phyloP scores from a whole-genome alignment of 2,888 invertebrate species.

The Acanthopleura granulata region DNA sequence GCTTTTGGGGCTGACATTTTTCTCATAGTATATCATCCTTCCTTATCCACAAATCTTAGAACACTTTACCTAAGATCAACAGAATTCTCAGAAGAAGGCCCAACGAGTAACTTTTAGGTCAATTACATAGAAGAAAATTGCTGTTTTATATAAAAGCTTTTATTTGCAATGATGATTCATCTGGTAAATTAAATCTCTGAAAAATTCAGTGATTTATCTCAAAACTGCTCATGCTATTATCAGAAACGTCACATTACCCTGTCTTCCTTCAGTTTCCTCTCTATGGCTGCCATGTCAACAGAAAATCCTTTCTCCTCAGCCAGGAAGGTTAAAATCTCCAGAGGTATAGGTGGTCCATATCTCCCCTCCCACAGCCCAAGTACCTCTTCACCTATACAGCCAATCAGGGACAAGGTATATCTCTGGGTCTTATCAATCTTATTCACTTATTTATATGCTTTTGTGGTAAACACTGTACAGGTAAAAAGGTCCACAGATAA shows the following conservation, averaged over 20 bases:
- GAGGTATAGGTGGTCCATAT: slow-evolving; percentile 48
- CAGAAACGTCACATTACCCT: slow-evolving; percentile 11
- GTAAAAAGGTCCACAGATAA: slow-evolving; percentile 24
- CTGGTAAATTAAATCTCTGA: too few species aligned
- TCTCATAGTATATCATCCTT: too few species aligned
- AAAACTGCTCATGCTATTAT: too few species aligned
- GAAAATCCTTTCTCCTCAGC: slow-evolving; percentile 37
- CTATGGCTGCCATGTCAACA: slow-evolving; percentile 34
- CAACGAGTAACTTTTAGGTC: too few species aligned
- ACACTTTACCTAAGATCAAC: too few species aligned
- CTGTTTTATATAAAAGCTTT: too few species aligned
- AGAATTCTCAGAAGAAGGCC: too few species aligned
- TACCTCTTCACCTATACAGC: slow-evolving; percentile 46
- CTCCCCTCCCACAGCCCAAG: slow-evolving; percentile 47
- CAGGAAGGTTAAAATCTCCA: slow-evolving; percentile 46
- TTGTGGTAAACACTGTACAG: not conserved
- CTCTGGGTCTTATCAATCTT: not conserved
- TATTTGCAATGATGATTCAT: too few species aligned
- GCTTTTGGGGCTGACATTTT: too few species aligned
- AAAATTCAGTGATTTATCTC: too few species aligned
- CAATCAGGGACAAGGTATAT: slow-evolving; percentile 5
- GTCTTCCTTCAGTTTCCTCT: slow-evolving; percentile 19
- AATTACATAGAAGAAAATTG: too few species aligned
- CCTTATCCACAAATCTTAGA: too few species aligned
- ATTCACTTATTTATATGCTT: not conserved